Conservation (phyloP, 2,888 invertebrate genomes). For the Icerya purchasi region DNA sequence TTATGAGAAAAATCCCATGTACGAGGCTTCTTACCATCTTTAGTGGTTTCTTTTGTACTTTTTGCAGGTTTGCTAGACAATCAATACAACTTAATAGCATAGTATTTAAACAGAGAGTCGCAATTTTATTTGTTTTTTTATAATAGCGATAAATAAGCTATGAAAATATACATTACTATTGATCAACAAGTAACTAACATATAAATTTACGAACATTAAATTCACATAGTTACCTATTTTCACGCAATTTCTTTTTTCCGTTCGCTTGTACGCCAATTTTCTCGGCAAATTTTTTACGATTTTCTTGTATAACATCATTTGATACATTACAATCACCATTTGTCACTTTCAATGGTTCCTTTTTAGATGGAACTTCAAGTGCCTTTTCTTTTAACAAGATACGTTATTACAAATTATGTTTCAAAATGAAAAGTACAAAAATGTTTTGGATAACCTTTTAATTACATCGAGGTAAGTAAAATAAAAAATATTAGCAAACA, state of each 20-base stretch:
- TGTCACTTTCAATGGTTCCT: slow-evolving; percentile 26
- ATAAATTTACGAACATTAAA: background rate
- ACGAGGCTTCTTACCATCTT: slow-evolving; percentile 68
- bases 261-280: slow-evolving; percentile 31
- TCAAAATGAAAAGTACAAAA: no score
- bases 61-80: slow-evolving; percentile 25
- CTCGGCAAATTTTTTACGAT: slow-evolving; percentile 56
- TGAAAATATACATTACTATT: background rate
- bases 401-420: no score
- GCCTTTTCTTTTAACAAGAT: no score
- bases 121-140: no score
- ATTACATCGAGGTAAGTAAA: no score
- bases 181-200: background rate
- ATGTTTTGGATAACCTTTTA: no score
- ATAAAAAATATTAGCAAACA: no score
- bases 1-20: slow-evolving; percentile 68
- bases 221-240: background rate
- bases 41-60: slow-evolving; percentile 32
- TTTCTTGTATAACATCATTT: slow-evolving; percentile 48
- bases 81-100: no score
- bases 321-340: slow-evolving; percentile 27
- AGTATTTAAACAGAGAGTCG: no score
- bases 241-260: background rate
- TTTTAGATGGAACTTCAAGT: slow-evolving; percentile 27
- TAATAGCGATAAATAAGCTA: no score